Percentiles rank a stretch among this genome's conserved stretches.
Conservation (phyloP, 2,113 vertebrate species). For the Stercorarius parasiticus region DNA sequence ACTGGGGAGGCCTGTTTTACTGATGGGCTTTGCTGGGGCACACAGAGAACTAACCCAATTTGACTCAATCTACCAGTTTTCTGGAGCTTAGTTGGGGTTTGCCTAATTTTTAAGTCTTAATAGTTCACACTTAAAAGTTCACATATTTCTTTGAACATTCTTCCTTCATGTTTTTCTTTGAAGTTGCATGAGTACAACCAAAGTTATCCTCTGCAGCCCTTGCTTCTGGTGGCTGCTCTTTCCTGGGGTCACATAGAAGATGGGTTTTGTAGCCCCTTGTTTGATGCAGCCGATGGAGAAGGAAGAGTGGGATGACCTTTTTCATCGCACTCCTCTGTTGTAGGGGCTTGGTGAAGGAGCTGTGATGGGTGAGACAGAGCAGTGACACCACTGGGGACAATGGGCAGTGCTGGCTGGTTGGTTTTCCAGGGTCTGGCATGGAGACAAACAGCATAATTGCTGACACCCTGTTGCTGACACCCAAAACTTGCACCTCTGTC, state of each 20-base stretch:
- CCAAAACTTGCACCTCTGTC: neutral
- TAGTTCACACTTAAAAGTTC: neutral
- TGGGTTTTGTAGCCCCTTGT: neutral
- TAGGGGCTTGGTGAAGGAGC: neutral
- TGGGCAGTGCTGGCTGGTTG: rapidly evolving
- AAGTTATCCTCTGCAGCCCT: neutral
- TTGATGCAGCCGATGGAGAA: neutral
- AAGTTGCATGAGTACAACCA: neutral
- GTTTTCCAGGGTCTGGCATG: neutral
- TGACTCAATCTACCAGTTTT: neutral
- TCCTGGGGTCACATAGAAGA: neutral
- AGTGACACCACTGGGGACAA: neutral
- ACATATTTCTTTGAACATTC: neutral
- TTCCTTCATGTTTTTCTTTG: neutral
- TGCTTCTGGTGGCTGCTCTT: neutral
- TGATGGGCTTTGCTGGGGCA: neutral
- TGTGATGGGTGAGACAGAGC: neutral
- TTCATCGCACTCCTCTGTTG: no score
- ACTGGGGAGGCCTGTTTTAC: neutral
- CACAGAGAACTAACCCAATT: neutral
- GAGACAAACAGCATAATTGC: neutral
- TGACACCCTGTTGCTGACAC: neutral
- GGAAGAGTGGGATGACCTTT: neutral
- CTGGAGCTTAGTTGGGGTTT: neutral
- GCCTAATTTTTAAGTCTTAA: neutral